Evolutionary conservation across 2,888 invertebrate species (phyloP), one percentile per base, ranked within the genome.

Genomic region (Heliconius erato): DNA sequence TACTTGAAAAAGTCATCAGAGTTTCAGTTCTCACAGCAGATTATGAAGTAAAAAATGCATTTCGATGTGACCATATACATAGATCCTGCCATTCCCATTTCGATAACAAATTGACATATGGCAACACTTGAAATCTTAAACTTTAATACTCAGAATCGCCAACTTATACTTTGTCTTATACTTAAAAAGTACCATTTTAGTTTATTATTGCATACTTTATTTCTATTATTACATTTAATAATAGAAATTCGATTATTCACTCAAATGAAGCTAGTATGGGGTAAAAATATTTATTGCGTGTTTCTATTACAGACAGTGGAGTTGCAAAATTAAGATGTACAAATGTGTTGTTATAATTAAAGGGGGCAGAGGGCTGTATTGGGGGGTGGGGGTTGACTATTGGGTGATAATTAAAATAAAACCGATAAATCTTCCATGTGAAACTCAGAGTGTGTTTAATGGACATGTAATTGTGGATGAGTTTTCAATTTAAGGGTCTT

Each of bases 391-490:
- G 83, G 85, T 91, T 89, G 89, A 89, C 89, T 91, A 92, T 92
- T 88, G 92, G 88, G 91, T 91, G 93, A 90, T 94, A 94, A 94
- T 94, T 94, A 93, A 94, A 94, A 93, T 90, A 81, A 89, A 87
- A 87, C 88, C 91, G 90, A 94, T 94, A 94, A 94, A 94, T 94
- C 94, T 94, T 92, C 91, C 93, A 92, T 94, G 94, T 91, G 94
- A 94, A 92, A 91, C 87, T 85, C 86, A 91, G 90, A 89, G 91
- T 93, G 93, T 87, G 86, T 85, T 88, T 87, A 90, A 90, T 89
- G 86, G 85, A 86, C 85, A 86, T 86, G 89, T 89, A 89, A 90
- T 91, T 90, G 89, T 84, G 85, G 90, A 91, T 91, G 91, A 90
- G 90, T 89, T 88, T 85, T 84, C 86, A 85, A 87, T 87, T 86